These are phyloP conservation scores for Plecturocebus donacophilus DNA, from an alignment of 2,113 vertebrate species.

Conservation along the genomic window DNA sequence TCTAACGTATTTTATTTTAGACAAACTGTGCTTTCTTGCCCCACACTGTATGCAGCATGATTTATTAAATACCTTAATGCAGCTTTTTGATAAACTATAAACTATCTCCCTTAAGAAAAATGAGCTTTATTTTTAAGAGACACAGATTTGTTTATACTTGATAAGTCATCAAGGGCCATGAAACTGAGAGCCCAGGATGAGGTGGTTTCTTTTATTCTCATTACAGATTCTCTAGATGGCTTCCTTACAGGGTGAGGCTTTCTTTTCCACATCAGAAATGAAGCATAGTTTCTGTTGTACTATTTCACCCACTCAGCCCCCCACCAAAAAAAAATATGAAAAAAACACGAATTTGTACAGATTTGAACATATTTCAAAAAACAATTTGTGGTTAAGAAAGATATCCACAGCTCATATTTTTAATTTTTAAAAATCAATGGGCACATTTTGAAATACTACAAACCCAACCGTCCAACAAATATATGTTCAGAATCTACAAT, in stretches of 20 bases:
- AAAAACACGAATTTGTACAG: not conserved
- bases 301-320: not conserved
- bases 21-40: conserved; percentile 4
- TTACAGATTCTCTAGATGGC: not conserved
- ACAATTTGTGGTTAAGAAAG: not conserved
- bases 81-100: conserved; percentile 53
- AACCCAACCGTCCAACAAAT: not conserved
- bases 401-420: not conserved
- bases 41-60: not conserved
- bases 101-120: not conserved
- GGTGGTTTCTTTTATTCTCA: not conserved
- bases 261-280: conserved; percentile 26
- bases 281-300: not conserved
- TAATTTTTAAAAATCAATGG: conserved; percentile 4
- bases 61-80: conserved; percentile 57
- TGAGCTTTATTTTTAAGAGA: conserved; percentile 50
- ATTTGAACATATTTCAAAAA: not conserved
- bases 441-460: not conserved
- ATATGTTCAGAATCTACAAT: not conserved
- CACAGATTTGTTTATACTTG: not conserved
- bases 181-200: not conserved
- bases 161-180: not conserved
- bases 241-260: not conserved
- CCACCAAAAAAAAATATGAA: not conserved
- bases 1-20: conserved; percentile 31